Evolutionary conservation across 2,888 invertebrate species (phyloP).

Genomic region (Cybosia mesomella): DNA sequence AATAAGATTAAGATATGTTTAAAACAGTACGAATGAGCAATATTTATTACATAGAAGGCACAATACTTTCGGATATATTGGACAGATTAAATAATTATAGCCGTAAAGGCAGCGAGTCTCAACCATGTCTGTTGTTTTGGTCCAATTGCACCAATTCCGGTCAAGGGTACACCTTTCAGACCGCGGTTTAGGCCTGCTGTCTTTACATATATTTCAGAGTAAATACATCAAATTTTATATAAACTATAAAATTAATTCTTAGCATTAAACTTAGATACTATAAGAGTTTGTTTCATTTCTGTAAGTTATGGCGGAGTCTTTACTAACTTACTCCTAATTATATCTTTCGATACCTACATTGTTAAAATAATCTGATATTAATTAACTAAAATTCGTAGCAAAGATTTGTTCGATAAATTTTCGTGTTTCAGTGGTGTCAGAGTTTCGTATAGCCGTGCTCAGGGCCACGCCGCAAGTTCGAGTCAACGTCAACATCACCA

Average conservation of each 20-base stretch:
- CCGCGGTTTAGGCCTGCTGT: slow-evolving; percentile 3
- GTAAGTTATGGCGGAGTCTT: slow-evolving; percentile 85
- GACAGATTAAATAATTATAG: slow-evolving; percentile 51
- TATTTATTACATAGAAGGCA: slow-evolving; percentile 66
- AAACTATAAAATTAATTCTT: slow-evolving; percentile 51
- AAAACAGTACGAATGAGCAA: slow-evolving; percentile 70
- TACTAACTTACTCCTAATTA: slow-evolving; percentile 70
- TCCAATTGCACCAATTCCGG: slow-evolving; percentile 1
- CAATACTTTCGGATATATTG: slow-evolving; percentile 57
- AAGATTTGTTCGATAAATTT: slow-evolving; percentile 70
- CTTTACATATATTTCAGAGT: neutral
- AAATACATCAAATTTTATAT: slow-evolving; percentile 53
- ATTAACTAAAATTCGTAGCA: slow-evolving; percentile 76
- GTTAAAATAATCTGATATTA: slow-evolving; percentile 66
- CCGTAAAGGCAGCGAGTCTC: neutral
- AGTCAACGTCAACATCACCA: slow-evolving; percentile 35
- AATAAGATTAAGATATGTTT: slow-evolving; percentile 62
- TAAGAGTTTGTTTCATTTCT: slow-evolving; percentile 64
- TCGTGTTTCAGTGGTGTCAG: slow-evolving; percentile 73
- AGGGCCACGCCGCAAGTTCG: slow-evolving; percentile 58
- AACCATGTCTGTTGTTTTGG: neutral
- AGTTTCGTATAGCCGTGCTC: slow-evolving; percentile 85
- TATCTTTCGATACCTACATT: slow-evolving; percentile 52
- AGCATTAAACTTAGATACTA: slow-evolving; percentile 62
- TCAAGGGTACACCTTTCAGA: neutral